Conservation (phyloP, 1,140 invertebrate genomes). For the Drosophila funebris region DNA sequence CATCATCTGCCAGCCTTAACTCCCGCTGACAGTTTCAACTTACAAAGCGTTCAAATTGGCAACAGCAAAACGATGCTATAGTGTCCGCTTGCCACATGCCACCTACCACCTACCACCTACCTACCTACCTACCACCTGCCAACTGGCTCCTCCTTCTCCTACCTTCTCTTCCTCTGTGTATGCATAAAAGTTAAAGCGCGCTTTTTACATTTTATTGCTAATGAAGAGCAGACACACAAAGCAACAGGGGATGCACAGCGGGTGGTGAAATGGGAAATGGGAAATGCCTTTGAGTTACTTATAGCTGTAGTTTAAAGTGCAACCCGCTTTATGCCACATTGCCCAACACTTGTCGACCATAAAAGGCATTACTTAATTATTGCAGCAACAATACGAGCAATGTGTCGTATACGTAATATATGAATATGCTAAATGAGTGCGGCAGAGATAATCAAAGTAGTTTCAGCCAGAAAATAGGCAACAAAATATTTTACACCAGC, state of each 20-base stretch:
- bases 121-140: constrained; percentile 1
- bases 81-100: neutral
- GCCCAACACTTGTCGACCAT: neutral
- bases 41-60: constrained; percentile 68
- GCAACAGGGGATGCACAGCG: neutral
- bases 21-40: constrained; percentile 52
- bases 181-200: constrained; percentile 48
- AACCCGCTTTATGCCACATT: neutral
- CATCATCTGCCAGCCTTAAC: constrained; percentile 31
- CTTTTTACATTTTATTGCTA: constrained; percentile 58
- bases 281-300: constrained; percentile 36
- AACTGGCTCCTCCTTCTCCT: neutral
- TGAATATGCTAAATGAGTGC: neutral
- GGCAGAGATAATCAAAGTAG: constrained; percentile 27
- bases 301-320: constrained; percentile 29
- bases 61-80: constrained; percentile 7
- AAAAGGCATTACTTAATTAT: constrained; percentile 41
- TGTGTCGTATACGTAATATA: constrained; percentile 36
- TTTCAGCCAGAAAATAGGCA: constrained; percentile 25
- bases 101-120: neutral
- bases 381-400: constrained; percentile 14
- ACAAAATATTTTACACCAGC: constrained; percentile 22
- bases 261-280: neutral
- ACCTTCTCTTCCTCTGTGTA: neutral
- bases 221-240: constrained; percentile 54